Conservation (phyloP, 2,797 vertebrate genomes). For the Semaprochilodus insignis region DNA sequence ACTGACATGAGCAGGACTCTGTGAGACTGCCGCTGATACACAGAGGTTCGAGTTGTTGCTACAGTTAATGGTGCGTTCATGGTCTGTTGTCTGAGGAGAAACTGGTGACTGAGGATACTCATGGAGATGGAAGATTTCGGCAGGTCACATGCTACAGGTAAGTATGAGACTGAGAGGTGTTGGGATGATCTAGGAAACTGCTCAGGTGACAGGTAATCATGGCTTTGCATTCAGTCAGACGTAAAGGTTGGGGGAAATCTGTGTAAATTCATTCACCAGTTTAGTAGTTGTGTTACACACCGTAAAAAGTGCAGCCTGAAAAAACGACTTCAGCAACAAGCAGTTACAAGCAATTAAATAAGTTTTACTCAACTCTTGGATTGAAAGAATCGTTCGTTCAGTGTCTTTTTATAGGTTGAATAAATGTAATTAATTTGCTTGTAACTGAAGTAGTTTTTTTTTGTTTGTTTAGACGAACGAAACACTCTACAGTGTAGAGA, state of each 20-base stretch:
- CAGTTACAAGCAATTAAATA: too few species aligned
- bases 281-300: background rate
- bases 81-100: slow-evolving; percentile 7
- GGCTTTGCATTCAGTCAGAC: background rate
- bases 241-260: background rate
- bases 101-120: background rate
- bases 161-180: background rate
- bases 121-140: slow-evolving; percentile 56
- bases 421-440: too few species aligned
- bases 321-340: too few species aligned
- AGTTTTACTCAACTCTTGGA: too few species aligned
- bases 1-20: slow-evolving; percentile 4
- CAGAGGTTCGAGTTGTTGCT: background rate
- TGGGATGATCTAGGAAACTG: background rate
- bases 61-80: background rate
- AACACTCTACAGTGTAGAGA: too few species aligned
- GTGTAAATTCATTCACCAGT: background rate
- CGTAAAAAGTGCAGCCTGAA: too few species aligned
- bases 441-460: too few species aligned
- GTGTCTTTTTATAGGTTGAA: too few species aligned
- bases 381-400: too few species aligned
- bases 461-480: too few species aligned
- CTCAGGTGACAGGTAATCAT: background rate
- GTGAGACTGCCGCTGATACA: background rate
- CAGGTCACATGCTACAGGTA: slow-evolving; percentile 37